These are phyloP conservation scores for Charina bottae DNA, from an alignment of 2,113 vertebrate genomes.

Conservation along the genomic window DNA sequence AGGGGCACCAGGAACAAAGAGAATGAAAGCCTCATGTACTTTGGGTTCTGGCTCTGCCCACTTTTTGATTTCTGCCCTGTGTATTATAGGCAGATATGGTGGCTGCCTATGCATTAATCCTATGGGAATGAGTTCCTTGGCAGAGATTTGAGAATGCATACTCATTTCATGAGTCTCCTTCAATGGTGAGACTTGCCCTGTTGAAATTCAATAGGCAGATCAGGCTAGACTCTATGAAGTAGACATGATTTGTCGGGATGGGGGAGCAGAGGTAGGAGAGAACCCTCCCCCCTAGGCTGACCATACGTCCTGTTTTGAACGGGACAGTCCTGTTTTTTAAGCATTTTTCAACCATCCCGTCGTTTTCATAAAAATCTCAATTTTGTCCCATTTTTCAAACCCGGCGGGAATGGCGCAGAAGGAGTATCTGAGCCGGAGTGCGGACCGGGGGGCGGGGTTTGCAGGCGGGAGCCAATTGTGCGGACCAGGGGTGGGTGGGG, in stretches of 20 bases:
- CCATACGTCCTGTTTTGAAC: no score
- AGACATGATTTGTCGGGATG: neutral
- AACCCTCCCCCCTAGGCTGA: neutral
- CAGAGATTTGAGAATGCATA: neutral
- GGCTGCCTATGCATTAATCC: neutral
- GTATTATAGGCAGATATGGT: neutral
- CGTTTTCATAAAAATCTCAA: no score
- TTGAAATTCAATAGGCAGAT: neutral
- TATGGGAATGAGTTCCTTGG: neutral
- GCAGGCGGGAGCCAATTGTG: no score
- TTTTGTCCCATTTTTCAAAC: no score
- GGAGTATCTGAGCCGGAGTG: no score
- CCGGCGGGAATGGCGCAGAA: no score
- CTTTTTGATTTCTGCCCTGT: neutral
- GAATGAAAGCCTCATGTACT: no score
- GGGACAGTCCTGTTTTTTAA: no score
- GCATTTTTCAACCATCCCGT: no score
- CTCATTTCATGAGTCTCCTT: neutral
- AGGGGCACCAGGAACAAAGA: neutral
- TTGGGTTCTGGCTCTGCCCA: neutral
- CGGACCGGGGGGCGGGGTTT: no score
- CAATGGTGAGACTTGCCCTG: neutral
- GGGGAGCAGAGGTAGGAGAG: neutral
- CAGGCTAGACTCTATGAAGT: neutral
- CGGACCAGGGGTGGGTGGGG: no score